Conservation (phyloP, 2,797 vertebrate species). For the Luscinia luscinia region DNA sequence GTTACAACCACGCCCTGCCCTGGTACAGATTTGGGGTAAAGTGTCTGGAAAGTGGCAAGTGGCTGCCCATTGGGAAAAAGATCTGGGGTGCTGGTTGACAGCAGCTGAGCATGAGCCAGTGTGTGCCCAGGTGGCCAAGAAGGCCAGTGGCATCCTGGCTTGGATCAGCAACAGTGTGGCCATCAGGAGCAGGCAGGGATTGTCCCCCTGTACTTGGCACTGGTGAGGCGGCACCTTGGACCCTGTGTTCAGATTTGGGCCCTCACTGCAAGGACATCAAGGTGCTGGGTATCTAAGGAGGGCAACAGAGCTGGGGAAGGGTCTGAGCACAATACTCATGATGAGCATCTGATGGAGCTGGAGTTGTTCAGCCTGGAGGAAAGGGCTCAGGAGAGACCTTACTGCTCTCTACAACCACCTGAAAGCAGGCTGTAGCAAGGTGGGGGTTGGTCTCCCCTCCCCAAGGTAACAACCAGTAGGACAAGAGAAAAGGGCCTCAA, state of each 20-base stretch:
- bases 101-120: neutral
- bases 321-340: neutral
- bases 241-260: neutral
- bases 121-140: neutral
- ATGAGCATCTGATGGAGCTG: neutral
- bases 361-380: neutral
- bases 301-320: neutral
- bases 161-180: neutral
- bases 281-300: neutral
- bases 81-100: neutral
- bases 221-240: rapidly evolving
- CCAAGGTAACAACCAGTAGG: neutral
- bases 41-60: neutral
- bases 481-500: neutral
- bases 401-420: rapidly evolving
- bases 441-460: neutral
- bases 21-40: neutral
- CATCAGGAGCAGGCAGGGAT: neutral
- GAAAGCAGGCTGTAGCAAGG: neutral
- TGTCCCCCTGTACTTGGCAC: too few relatives aligned
- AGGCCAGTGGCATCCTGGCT: neutral
- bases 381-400: neutral
- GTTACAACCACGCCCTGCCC: rapidly evolving
- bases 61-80: neutral
- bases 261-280: neutral